Conservation (phyloP, 2,113 vertebrate genomes). For the Puma concolor region DNA sequence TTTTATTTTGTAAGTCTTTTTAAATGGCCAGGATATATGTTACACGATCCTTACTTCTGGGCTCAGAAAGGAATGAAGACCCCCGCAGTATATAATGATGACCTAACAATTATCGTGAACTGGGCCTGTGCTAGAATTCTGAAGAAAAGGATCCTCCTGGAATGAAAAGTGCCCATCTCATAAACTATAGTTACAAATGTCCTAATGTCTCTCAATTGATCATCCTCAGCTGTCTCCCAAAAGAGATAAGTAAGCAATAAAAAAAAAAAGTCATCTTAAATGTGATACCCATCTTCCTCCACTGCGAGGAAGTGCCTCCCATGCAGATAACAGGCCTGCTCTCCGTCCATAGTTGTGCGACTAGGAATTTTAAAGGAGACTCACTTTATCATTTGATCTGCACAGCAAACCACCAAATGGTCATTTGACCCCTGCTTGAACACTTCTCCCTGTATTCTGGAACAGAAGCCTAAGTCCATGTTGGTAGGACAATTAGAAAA, state of each 20-base stretch:
- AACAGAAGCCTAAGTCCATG: background rate
- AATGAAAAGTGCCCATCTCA: background rate
- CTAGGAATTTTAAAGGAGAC: background rate
- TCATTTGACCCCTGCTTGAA: background rate
- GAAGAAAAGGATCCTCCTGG: background rate
- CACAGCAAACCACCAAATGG: background rate
- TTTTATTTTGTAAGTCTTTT: background rate
- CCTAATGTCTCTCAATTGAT: slow-evolving; percentile 4
- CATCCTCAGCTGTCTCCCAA: background rate
- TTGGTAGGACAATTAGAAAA: background rate
- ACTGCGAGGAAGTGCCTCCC: background rate
- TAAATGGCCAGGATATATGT: background rate
- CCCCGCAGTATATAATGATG: background rate
- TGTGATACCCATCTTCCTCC: background rate
- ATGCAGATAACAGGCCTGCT: background rate
- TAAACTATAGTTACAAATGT: slow-evolving; percentile 26
- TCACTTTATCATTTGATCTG: background rate
- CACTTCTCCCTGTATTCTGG: background rate
- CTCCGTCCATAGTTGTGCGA: background rate
- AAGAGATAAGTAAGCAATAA: background rate
- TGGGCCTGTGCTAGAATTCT: background rate
- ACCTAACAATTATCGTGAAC: background rate
- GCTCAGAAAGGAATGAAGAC: slow-evolving; percentile 31
- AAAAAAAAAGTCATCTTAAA: background rate
- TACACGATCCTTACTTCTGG: background rate